Conservation (phyloP, 2,797 vertebrate species). For the Halcyon smyrnensis region DNA sequence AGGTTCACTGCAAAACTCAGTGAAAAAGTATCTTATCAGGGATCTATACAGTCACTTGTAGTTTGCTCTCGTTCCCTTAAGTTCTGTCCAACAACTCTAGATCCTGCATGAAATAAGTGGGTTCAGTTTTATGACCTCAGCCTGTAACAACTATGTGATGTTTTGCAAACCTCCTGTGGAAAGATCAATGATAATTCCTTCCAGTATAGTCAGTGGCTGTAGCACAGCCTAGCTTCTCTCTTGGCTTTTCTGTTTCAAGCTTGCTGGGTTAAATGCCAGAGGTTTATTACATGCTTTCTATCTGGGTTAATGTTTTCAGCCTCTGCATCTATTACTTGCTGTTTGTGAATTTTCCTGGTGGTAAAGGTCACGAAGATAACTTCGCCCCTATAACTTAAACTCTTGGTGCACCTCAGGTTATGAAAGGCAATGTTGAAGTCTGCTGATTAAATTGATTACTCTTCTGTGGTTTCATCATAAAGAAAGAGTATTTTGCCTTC, state of each 20-base stretch:
- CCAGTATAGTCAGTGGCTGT: not conserved
- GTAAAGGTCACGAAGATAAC: constrained; percentile 53
- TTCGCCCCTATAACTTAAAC: not conserved
- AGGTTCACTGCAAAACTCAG: constrained; percentile 49
- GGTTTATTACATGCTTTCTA: constrained; percentile 31
- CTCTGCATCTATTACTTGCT: not conserved
- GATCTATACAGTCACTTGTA: not conserved
- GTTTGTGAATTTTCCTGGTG: constrained; percentile 31
- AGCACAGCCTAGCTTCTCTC: not conserved
- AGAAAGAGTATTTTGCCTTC: not conserved
- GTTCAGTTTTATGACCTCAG: not conserved
- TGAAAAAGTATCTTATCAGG: constrained; percentile 56
- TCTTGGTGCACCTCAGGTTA: constrained; percentile 8
- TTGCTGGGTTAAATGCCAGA: not conserved
- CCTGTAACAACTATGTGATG: not conserved
- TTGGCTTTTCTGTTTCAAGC: not conserved
- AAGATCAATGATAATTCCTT: not conserved
- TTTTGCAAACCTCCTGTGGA: not conserved
- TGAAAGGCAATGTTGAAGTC: not conserved
- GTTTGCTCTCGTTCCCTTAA: constrained; percentile 32
- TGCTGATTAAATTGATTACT: constrained; percentile 41
- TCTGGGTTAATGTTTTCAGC: not conserved
- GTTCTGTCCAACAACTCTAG: not conserved
- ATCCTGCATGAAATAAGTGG: not conserved
- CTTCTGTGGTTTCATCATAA: constrained; percentile 5